Base-by-base conservation (phyloP, 2,113 vertebrate species). In the Takifugu bimaculatus region DNA sequence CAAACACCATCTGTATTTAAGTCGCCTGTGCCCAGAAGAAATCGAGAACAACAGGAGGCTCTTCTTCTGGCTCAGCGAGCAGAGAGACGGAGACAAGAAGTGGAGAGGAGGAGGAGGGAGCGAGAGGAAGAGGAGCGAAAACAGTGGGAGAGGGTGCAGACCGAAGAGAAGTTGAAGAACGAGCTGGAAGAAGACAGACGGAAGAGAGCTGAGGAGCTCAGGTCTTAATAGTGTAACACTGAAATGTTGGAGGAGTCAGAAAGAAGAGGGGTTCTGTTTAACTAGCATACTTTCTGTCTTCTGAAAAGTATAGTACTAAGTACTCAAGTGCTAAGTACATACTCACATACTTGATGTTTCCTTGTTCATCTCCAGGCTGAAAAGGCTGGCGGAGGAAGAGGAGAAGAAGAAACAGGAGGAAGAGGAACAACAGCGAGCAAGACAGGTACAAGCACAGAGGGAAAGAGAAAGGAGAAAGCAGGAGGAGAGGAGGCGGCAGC, bases 151-250 rank as follows among this genome's bases (percentile, higher is more conserved):
- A 77, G 74, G 55, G 86, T 85, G 65, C 73, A 90, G 26, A 80
- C 86, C 35, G 74, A 90, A 72, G 75, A 91, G 51, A 71, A 72
- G 78, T 79, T 91, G 55, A 92, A 81, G 58, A 68, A 67, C 35
- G 87, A 92, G 72, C 82, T 93, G 74, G 88, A 83, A 20, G 77
- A 71, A 26, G 84, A 77, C 60, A 83, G 85, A 55, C 79, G 28
- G 57, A 80, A 58, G 65, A 79, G 77, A 49, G 64, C 67, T 0
- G 85, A 83, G 61, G 57, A 72, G 44, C 55, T 64, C 49, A 85
- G 85, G 85, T 85, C 26, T 3, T 2, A 26, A 10, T 26, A 7
- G 35, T 10, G 11, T 39, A 11, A 39, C 35, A 1, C 35, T n/a
- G 15, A 15, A n/a, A 1, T 48, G 45, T n/a, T n/a, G n/a, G n/a